Base-by-base conservation (phyloP, 1,140 invertebrate genomes). In the Maniola jurtina region DNA sequence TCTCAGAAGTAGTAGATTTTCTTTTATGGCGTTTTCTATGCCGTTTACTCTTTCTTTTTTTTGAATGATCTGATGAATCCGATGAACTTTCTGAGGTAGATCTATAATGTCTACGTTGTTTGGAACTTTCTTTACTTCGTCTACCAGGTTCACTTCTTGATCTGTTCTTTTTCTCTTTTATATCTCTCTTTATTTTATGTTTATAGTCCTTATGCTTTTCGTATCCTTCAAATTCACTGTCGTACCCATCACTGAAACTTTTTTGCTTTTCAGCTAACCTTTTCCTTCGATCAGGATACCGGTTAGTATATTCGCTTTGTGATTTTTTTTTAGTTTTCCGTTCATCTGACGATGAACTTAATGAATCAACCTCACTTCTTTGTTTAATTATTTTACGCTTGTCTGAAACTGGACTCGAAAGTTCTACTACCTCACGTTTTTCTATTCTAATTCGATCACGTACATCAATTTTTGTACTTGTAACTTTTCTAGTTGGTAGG, bases 181-280 rank as follows among this genome's bases (percentile, higher is more conserved):
- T 33, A 38, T 70, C 58, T 70, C 64, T 82, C 58, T 70, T 81
- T 52, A 70, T 52, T 73, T 77, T 88, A 61, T 75, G 71, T 64
- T 77, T 80, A 55, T 72, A 69, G 48, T 71, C 75, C 61, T 70
- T 68, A 58, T 72, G 73, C 61, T 76, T 78, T 16, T 71, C 66
- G 48, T 77, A 64, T 40, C 64, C 75, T 72, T 89, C 89, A 54
- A 80, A 65, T 64, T 92, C 91, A 58, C 71, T 86, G 54, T 92
- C 90, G 66, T 91, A 91, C 13, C 89, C 91, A 76, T 92, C 91
- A 77, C 91, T 92, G 72, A 91, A 91, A 78, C 90, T 92, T 74
- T 86, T 90, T 79, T 91, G 84, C 60, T 80, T 76, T 62, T 84
- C 77, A 36, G 78, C 69, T 16, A 81, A 64, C 66, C 70, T 75